A percentile compares a stretch with the other conserved stretches of the same genome.
Conservation (phyloP, 2,113 vertebrate genomes). For the Jacana jacana region DNA sequence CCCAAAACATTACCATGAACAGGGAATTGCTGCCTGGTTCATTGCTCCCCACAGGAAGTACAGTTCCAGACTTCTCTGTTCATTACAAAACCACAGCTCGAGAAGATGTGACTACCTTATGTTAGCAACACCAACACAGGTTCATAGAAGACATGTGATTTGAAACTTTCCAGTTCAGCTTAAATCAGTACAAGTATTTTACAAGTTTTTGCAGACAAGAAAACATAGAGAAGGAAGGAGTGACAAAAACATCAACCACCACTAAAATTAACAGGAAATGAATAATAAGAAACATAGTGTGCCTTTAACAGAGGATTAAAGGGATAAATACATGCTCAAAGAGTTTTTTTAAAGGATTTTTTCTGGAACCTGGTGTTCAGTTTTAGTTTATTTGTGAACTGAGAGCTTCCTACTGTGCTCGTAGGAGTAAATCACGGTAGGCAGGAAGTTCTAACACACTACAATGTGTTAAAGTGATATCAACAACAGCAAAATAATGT, state of each 20-base stretch:
- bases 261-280: neutral
- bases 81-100: neutral
- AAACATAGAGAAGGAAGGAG: neutral
- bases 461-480: slow-evolving; percentile 28
- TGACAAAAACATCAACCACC: neutral
- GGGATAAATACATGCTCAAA: neutral
- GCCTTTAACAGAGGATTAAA: slow-evolving; percentile 1
- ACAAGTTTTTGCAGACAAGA: neutral
- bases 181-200: neutral
- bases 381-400: slow-evolving; percentile 46
- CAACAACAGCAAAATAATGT: slow-evolving; percentile 50
- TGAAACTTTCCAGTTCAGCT: neutral
- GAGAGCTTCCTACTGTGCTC: slow-evolving; percentile 35
- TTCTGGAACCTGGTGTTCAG: neutral
- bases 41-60: neutral
- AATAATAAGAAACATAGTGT: neutral
- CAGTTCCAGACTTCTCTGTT: neutral
- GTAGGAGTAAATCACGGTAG: slow-evolving; percentile 41
- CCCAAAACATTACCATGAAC: neutral
- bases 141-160: neutral
- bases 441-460: slow-evolving; percentile 38
- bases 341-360: neutral
- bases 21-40: neutral
- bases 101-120: neutral
- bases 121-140: neutral